A percentile compares a stretch with the other conserved stretches of the same genome.
Conservation (phyloP, 2,113 vertebrate species). For the Triplophysa dalaica region DNA sequence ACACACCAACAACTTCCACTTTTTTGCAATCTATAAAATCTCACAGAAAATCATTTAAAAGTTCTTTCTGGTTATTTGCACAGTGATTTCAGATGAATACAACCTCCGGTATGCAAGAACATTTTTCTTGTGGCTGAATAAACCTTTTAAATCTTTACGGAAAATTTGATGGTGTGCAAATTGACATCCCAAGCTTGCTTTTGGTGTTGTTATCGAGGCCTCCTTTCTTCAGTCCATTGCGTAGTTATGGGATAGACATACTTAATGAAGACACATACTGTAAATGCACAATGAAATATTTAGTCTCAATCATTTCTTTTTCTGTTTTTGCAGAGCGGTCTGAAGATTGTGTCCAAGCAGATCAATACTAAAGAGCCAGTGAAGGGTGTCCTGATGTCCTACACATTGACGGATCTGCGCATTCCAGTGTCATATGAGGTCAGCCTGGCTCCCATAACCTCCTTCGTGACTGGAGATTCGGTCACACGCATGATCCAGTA, state of each 20-base stretch:
- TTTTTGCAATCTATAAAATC: too few relatives aligned
- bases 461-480: conserved; percentile 84
- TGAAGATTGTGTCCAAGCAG: conserved; percentile 78
- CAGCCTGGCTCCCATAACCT: conserved; percentile 88
- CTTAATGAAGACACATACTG: not conserved
- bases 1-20: too few relatives aligned
- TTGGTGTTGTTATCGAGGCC: too few relatives aligned
- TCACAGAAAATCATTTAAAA: not conserved
- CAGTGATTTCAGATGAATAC: not conserved
- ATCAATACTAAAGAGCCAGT: conserved; percentile 83
- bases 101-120: too few relatives aligned
- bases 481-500: conserved; percentile 87
- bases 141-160: too few relatives aligned
- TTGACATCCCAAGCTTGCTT: too few relatives aligned
- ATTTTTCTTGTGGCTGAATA: too few relatives aligned
- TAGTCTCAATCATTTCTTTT: not conserved
- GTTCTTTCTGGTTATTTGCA: not conserved
- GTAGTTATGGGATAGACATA: too few relatives aligned
- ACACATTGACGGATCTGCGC: conserved; percentile 82
- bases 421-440: conserved; percentile 91
- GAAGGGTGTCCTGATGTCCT: conserved; percentile 86
- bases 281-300: not conserved
- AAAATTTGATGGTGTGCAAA: too few relatives aligned
- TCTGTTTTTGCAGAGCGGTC: conserved; percentile 69
- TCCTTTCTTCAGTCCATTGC: too few relatives aligned